These are phyloP conservation scores for Bombycilla garrulus DNA, from an alignment of 2,113 vertebrate species.

Conservation along the genomic window DNA sequence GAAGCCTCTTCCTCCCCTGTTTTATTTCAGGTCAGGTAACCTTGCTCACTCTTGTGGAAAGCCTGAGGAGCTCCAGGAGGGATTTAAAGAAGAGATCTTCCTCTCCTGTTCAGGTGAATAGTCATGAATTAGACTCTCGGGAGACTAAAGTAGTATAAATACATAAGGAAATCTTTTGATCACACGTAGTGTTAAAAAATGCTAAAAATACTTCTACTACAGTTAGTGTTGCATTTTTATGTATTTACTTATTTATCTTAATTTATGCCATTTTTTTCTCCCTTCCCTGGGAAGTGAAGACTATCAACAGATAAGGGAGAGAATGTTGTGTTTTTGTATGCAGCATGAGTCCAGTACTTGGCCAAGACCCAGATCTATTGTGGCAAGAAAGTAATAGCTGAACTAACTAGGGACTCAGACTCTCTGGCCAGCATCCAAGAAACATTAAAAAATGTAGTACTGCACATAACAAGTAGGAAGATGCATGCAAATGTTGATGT, in stretches of 20 bases:
- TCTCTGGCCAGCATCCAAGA: constrained; percentile 77
- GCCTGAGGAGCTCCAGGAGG: constrained; percentile 5
- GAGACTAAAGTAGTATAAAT: constrained; percentile 9
- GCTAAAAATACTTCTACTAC: neutral
- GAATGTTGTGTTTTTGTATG: constrained; percentile 68
- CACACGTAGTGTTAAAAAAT: constrained; percentile 13
- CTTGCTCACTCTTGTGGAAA: constrained; percentile 36
- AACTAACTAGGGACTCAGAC: constrained; percentile 80
- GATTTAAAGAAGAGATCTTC: constrained; percentile 35
- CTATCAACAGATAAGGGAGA: constrained; percentile 64
- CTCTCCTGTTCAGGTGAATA: constrained; percentile 26
- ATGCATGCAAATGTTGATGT: constrained; percentile 79
- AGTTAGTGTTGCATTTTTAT: neutral
- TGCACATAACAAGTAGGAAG: constrained; percentile 78
- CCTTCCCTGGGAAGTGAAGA: constrained; percentile 7
- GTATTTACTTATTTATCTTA: constrained; percentile 26
- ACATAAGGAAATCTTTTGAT: constrained; percentile 32
- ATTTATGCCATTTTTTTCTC: neutral
- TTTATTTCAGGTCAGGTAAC: constrained; percentile 52
- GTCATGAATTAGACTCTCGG: constrained; percentile 5
- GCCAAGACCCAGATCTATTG: constrained; percentile 77
- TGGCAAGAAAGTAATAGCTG: constrained; percentile 81
- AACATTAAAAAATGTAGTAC: constrained; percentile 75
- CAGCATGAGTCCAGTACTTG: constrained; percentile 76
- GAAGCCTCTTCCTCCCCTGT: neutral